Base-by-base conservation (phyloP, 2,113 vertebrate species). In the Trematocara unimaculatum region DNA sequence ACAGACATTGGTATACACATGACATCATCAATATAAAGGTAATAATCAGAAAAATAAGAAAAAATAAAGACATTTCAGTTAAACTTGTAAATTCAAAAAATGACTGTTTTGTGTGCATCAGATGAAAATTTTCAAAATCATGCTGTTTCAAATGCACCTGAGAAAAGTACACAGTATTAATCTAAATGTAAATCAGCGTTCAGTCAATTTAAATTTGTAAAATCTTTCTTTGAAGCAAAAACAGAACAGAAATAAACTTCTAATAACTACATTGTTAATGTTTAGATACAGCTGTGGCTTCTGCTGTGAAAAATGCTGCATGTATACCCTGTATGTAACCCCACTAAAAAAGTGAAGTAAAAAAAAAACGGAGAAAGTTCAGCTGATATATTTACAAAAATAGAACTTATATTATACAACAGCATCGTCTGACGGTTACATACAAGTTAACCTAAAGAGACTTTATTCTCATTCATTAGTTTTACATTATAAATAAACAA, bases 1-100 rank as follows among this genome's bases (percentile, higher is more conserved):
- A 85, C 17, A 88, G 64, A 85, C 81, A 83, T 84, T 64, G 11
- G 56, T 84, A 88, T 90, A 79, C 80, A 90, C 60, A 81, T 70
- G 8, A 60, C 49, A 85, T 60, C 40, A 55, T 79, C 10, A 77
- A 3, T 58, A 47, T 23, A 26, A 88, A 40, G 33, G 55, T 56
- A n/a, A 83, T 90, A 3, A 38, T 13, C 10, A 29, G 23, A 26
- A 49, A 49, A 74, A 29, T 29, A 74, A 49, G 23, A 49, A 47
- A 74, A 74, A 72, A 70, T 9, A 70, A 15, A 70, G 12, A 62
- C 17, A 78, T 6, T 67, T 26, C 54, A 45, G 23, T 58, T 20
- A 35, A 40, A 60, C 45, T 6, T 35, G 7, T 87, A 60, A 42
- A 23, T 70, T 70, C 38, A 15, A 42, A 70, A 70, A 42, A 42